Evolutionary conservation across 2,888 invertebrate genomes (phyloP), one percentile per base, ranked within the genome.

Genomic region (Caenorhabditis auriculariae): DNA sequence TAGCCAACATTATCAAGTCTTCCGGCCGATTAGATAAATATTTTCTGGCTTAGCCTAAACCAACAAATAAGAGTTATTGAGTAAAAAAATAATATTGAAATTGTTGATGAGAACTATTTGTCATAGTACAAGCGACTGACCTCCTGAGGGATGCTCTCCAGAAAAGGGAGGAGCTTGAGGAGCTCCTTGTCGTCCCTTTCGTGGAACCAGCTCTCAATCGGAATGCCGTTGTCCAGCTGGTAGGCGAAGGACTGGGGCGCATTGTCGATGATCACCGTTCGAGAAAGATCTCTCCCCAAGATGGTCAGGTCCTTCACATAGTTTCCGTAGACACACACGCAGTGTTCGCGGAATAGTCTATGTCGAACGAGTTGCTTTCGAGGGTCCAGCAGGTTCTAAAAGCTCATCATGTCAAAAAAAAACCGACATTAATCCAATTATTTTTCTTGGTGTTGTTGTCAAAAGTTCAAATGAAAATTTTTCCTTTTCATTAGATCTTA

Each of bases 131-230:
- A n/a, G n/a, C n/a, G 17, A 42, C 60, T 37, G 9, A 70, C 70
- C 55, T 50, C 35, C 24, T 38, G 21, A 3, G 62, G 54, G n/a
- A 67, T 52, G 3, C 46, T 38, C 32, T 93, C 91, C 72, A 95
- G 85, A 85, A 94, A 93, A 29, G 93, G 93, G 83, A 94, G 84
- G 72, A 94, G 84, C 82, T 93, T 93, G 77, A 93, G 88, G 51
- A 95, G 86, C 82, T 94, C 94, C 35, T 88, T 88, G 84, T 94
- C 94, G 49, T 87, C 88, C 80, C 89, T 88, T 84, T 93, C 93
- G 70, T 90, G 88, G 84, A 93, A 95, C 94, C 94, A 94, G 83
- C 92, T 92, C 85, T 93, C 93, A 72, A 95, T 94, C 0, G 94
- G 94, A 72, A 94, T 93, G 26, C 94, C 94, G 84, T 94, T 94